These are phyloP conservation scores for Echinarachnius parma DNA, from an alignment of 53 echinoderm and acorn worm species.

Conservation along the genomic window DNA sequence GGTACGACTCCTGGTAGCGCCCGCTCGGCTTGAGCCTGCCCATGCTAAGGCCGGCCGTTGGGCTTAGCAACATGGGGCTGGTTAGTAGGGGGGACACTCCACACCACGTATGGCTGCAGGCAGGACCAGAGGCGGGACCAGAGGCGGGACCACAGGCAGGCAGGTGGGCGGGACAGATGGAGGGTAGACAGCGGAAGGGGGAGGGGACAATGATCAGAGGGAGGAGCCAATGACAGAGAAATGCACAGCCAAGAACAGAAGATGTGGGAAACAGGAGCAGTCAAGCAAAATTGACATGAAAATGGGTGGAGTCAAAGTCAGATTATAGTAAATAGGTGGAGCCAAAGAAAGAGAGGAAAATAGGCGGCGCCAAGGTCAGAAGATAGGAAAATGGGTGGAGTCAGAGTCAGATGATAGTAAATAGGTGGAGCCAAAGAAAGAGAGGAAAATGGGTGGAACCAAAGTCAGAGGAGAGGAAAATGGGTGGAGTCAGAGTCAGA, in stretches of 20 bases:
- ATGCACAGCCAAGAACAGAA: too few relatives aligned
- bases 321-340: not conserved
- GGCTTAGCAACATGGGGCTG: slow-evolving; percentile 41
- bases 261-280: not conserved
- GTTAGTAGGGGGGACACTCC: slow-evolving; percentile 59
- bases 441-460: not conserved
- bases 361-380: not conserved
- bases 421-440: not conserved
- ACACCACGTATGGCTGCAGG: slow-evolving; percentile 8
- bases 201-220: not conserved
- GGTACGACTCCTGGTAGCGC: slow-evolving; percentile 65
- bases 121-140: slow-evolving; percentile 5
- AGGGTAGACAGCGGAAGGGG: not conserved
- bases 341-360: not conserved
- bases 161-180: slow-evolving; percentile 19
- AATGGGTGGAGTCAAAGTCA: slow-evolving; percentile 7
- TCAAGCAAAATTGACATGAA: too few relatives aligned
- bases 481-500: slow-evolving; percentile 5
- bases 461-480: not conserved
- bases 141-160: slow-evolving; percentile 20
- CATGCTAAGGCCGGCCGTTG: slow-evolving; percentile 41
- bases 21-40: slow-evolving; percentile 58
- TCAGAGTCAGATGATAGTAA: not conserved
- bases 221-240: not conserved
- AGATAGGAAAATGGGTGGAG: not conserved